Evolutionary conservation across 2,888 invertebrate species (phyloP).

Genomic region (Steinernema hermaphroditum): DNA sequence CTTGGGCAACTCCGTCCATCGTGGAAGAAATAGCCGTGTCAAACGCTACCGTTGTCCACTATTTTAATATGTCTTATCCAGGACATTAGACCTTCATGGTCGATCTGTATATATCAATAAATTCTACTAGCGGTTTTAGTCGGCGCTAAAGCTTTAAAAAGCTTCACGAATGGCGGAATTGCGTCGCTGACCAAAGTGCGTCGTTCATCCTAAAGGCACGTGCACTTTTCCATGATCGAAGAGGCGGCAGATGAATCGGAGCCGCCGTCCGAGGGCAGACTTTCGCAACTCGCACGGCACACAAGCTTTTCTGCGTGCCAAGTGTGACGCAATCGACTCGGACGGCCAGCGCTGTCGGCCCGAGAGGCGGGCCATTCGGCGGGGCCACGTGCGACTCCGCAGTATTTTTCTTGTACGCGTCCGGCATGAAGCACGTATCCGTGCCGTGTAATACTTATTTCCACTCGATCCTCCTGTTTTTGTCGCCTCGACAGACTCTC

Average conservation of each 20-base stretch:
- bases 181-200: background rate
- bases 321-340: constrained; percentile 25
- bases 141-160: too few species aligned
- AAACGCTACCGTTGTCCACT: constrained; percentile 1
- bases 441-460: background rate
- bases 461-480: background rate
- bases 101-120: too few species aligned
- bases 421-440: constrained; percentile 16
- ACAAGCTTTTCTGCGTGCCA: background rate
- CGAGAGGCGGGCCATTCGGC: constrained; percentile 7
- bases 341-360: background rate
- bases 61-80: background rate
- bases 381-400: constrained; percentile 6
- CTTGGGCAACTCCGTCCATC: constrained; percentile 3
- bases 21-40: constrained; percentile 19
- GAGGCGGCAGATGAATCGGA: background rate
- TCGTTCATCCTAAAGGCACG: background rate
- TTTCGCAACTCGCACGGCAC: background rate
- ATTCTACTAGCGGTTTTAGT: too few species aligned
- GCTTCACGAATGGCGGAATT: background rate
- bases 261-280: background rate
- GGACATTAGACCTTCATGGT: background rate
- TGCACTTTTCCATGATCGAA: background rate
- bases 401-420: constrained; percentile 25
- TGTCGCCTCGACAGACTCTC: background rate